These are phyloP conservation scores for Tryphoninae sp. DNA, from an alignment of 2,888 invertebrate species.

Conservation along the genomic window DNA sequence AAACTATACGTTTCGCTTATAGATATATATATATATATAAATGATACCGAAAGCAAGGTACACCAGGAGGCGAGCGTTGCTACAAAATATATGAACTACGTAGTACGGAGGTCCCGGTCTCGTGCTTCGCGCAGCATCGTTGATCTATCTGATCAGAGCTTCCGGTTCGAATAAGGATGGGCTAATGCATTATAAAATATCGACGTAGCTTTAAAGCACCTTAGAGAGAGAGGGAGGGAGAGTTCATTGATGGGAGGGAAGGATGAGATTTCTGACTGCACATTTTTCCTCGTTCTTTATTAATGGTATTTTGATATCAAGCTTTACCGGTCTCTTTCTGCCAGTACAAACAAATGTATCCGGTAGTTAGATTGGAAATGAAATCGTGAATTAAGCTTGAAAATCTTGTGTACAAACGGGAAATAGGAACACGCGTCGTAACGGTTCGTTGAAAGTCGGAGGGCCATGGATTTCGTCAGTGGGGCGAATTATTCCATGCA, in stretches of 20 bases:
- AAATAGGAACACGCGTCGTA: neutral
- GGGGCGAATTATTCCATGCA: constrained; percentile 19
- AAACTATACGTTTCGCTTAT: constrained; percentile 31
- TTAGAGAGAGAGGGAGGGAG: constrained; percentile 32
- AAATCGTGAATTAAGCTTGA: too few relatives aligned
- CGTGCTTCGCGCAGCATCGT: constrained; percentile 43
- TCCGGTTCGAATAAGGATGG: constrained; percentile 65
- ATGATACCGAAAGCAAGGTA: constrained; percentile 9
- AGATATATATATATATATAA: constrained; percentile 19
- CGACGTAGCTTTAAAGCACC: constrained; percentile 62
- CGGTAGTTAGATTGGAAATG: too few relatives aligned
- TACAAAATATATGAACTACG: constrained; percentile 71
- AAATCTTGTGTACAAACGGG: too few relatives aligned
- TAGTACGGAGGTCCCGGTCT: constrained; percentile 51
- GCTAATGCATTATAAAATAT: constrained; percentile 67
- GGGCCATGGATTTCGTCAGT: constrained; percentile 8
- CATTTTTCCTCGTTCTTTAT: constrained; percentile 34
- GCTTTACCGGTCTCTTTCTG: neutral
- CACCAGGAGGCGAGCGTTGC: constrained; percentile 12
- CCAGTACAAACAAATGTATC: too few relatives aligned
- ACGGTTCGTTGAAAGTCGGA: neutral
- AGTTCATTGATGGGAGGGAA: neutral
- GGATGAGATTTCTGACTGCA: constrained; percentile 27
- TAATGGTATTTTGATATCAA: constrained; percentile 25
- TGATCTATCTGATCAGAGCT: constrained; percentile 68